Evolutionary conservation across 2,888 invertebrate genomes (phyloP), one percentile per base, ranked within the genome.

Genomic region (Apamea anceps): DNA sequence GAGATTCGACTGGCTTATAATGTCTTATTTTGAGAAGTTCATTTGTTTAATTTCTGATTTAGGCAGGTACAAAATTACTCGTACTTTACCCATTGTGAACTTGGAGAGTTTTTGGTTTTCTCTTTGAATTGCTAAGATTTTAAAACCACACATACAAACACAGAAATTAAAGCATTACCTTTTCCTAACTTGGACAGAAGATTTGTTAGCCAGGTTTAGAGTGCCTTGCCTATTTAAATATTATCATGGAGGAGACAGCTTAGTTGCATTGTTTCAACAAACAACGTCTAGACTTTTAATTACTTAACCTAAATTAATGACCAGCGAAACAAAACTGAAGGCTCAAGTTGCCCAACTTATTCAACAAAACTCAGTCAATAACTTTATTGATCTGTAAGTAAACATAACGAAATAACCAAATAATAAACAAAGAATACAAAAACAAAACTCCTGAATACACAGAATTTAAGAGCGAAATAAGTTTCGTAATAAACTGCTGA

Each of bases 261-360:
- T 37, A 80, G 37, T 45, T 75, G 75, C 62, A 75, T 57, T 28
- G 45, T 62, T 32, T 28, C 28, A 57, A 68, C 62, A 68, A 54
- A 66, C 65, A 66, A 28, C 28, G 79, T 74, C 74, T 71, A 74
- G 84, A 54, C 84, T 45, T 71, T 37, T 74, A 71, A 79, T 73
- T 84, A 79, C 65, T 66, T 82, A 82, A 84, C 84, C 82, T 84
- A 66, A 79, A 72, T 82, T 1, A 54, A 21, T 66, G 15, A 57
- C 37, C 65, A 65, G 78, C 62, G 13, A 72, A 77, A 67, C 37
- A 10, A 67, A 77, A 62, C 51, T 72, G 83, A 82, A 82, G 81
- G 81, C 25, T 68, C 10, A 12, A 13, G n/a, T 84, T 82, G 60
- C 74, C 45, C 21, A 84, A 84, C 54, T 68, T 66, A 28, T 28